Conservation (phyloP, 2,113 vertebrate species). For the Cervus canadensis region DNA sequence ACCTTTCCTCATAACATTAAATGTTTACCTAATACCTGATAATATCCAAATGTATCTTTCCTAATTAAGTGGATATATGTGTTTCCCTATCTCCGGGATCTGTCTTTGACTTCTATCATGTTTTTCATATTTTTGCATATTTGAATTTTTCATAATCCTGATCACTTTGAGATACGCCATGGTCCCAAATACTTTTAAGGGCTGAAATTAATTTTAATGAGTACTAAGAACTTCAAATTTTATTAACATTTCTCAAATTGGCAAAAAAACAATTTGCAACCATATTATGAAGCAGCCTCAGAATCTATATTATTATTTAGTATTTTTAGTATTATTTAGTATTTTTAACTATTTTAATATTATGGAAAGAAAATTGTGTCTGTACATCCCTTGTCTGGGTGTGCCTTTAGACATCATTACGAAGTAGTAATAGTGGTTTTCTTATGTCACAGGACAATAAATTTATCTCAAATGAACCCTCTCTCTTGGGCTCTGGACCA, state of each 20-base stretch:
- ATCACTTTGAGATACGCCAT: background rate
- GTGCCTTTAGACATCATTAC: background rate
- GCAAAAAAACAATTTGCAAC: background rate
- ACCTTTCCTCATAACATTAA: slow-evolving; percentile 48
- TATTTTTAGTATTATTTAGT: no score
- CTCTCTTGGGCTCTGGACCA: background rate
- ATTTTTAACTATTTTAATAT: background rate
- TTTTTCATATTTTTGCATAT: slow-evolving; percentile 9
- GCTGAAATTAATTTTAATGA: background rate
- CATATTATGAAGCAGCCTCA: background rate
- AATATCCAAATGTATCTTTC: slow-evolving; percentile 29
- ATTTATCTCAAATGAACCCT: background rate
- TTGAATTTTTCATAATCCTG: background rate
- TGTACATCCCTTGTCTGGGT: background rate
- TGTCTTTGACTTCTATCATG: background rate
- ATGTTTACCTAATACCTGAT: slow-evolving; percentile 44
- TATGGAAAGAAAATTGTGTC: background rate
- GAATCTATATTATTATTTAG: background rate
- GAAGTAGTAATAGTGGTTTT: background rate
- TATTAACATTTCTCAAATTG: slow-evolving; percentile 18
- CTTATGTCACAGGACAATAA: background rate
- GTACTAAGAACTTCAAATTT: background rate
- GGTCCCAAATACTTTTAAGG: background rate
- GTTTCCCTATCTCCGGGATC: background rate
- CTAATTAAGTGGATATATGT: background rate